A percentile compares a stretch with the other conserved stretches of the same genome.
Evolutionary conservation across 2,113 vertebrate species (phyloP).

Genomic region (Prionailurus viverrinus): DNA sequence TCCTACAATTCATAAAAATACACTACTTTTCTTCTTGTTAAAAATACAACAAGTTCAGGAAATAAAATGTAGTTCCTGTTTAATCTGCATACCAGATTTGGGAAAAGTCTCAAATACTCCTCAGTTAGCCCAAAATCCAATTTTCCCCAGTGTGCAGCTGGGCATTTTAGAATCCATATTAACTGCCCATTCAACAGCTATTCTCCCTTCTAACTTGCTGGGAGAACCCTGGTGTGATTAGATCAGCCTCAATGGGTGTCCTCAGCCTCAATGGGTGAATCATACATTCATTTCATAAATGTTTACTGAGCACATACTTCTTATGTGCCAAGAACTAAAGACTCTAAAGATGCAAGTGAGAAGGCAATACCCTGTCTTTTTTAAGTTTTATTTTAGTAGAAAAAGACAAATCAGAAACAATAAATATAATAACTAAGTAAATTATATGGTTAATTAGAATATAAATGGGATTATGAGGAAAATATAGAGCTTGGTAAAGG

Average conservation of each 20-base stretch:
- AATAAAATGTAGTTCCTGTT: conserved; percentile 2
- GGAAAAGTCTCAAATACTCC: background rate
- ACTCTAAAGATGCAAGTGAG: background rate
- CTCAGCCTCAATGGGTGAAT: background rate
- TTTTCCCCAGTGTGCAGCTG: background rate
- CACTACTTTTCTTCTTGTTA: background rate
- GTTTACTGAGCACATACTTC: background rate
- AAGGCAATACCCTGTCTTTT: background rate
- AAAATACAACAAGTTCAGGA: conserved; percentile 10
- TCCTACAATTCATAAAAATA: background rate
- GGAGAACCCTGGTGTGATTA: background rate
- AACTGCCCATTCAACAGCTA: background rate
- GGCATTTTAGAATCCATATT: background rate
- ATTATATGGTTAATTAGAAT: background rate
- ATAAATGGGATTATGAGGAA: background rate
- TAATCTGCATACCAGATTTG: background rate
- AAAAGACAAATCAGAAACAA: background rate
- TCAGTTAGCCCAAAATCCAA: background rate
- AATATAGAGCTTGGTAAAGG: conserved; percentile 24
- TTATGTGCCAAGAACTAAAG: background rate
- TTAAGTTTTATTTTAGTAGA: background rate
- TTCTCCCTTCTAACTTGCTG: background rate
- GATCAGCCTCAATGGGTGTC: background rate
- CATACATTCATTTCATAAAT: background rate
- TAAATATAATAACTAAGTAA: background rate